A percentile compares a stretch with the other conserved stretches of the same genome.
Evolutionary conservation across 1,140 invertebrate species (phyloP).

Genomic region (Cotesia chilonis): DNA sequence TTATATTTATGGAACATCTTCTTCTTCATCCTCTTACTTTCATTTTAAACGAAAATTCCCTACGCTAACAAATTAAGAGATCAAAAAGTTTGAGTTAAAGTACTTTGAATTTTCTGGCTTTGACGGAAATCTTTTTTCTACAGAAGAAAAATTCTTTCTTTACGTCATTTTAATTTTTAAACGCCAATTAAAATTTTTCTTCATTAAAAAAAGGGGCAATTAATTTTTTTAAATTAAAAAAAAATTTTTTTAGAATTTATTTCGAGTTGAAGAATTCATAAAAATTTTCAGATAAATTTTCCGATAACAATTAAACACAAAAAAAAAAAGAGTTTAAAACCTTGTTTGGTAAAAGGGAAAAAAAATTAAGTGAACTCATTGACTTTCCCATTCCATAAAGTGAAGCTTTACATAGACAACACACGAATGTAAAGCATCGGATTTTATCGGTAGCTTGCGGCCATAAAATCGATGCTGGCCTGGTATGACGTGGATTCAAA

Average conservation of each 20-base stretch:
- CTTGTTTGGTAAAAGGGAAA: background rate
- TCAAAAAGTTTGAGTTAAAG: no score
- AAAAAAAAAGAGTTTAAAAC: background rate
- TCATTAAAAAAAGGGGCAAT: background rate
- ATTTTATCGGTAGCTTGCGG: constrained; percentile 23
- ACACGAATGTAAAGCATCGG: constrained; percentile 16
- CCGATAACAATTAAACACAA: background rate
- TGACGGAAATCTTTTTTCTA: no score
- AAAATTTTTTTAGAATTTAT: no score
- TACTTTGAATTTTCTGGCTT: no score
- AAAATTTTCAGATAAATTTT: background rate
- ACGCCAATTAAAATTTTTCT: background rate
- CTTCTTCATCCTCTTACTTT: no score
- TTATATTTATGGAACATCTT: no score
- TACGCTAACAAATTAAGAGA: no score
- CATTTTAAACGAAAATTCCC: no score
- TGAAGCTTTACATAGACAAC: background rate
- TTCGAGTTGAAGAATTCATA: background rate
- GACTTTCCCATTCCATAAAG: background rate
- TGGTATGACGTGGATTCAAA: constrained; percentile 18
- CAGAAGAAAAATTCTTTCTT: no score
- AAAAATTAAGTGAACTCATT: background rate
- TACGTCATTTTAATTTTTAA: no score
- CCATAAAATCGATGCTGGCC: constrained; percentile 20
- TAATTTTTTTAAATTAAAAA: background rate